Base-by-base conservation (phyloP, 2,888 invertebrate genomes). In the Bombyx huttoni region DNA sequence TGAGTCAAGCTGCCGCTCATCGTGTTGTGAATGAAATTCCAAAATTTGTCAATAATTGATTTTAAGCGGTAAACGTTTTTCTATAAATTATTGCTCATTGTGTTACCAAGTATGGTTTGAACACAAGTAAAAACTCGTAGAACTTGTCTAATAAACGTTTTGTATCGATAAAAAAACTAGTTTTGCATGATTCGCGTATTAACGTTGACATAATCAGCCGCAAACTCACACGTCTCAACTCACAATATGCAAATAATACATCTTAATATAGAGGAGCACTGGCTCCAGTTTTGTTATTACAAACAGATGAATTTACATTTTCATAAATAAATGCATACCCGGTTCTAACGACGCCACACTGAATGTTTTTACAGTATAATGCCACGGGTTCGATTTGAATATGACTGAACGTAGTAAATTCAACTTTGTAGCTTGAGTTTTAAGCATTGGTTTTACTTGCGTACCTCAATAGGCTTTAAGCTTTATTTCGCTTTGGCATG, bases 251-350 rank as follows among this genome's bases (percentile, higher is more conserved):
- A 84, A 89, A 89, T 89, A 81, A 67, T 78, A 89, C 89, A 89
- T 89, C 89, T 89, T 87, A 89, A 89, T 89, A 87, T 84, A 88
- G 84, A 79, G n/a, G 81, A 73, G 77, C 80, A 76, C 76, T 78
- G 78, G 75, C 78, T 73, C 68, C 73, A 75, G 85, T 88, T 89
- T 89, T 87, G 88, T 87, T 89, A 88, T 89, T 89, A 88, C 88
- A 89, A 89, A 86, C 87, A 85, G 80, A 78, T 76, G 76, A 71
- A 89, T 89, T 89, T 89, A 86, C 89, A 89, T 89, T 88, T 40
- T 89, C 88, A 88, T 88, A 88, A 88, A 88, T 89, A 88, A 88
- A 89, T 88, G 86, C 84, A 89, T 77, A 82, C 77, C 66, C 63
- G 63, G 54, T 57, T 57, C 78, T 86, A 87, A 86, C 85, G 85